Conservation (phyloP, 2,113 vertebrate genomes). For the Athene cunicularia region DNA sequence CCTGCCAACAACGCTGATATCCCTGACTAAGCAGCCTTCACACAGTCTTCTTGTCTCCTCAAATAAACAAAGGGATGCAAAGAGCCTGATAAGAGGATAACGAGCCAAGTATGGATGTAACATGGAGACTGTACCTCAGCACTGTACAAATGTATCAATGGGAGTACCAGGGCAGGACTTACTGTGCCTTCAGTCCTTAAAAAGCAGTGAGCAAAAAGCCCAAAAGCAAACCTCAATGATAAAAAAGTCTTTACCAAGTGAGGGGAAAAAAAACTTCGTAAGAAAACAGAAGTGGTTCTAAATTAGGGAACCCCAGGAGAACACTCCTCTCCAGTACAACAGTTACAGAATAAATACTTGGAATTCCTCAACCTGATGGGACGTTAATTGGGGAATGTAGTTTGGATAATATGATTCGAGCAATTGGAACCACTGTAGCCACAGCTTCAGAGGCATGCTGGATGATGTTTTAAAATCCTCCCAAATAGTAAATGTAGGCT, state of each 20-base stretch:
- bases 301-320: neutral
- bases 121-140: conserved; percentile 51
- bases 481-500: neutral
- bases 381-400: neutral
- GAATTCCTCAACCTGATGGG: neutral
- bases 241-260: neutral
- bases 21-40: conserved; percentile 87
- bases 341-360: neutral
- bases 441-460: neutral
- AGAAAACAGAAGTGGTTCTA: neutral
- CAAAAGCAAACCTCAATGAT: neutral
- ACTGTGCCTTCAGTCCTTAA: neutral
- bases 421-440: neutral
- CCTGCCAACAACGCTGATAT: conserved; percentile 87
- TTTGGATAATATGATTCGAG: neutral
- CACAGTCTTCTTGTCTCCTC: conserved; percentile 81
- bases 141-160: neutral
- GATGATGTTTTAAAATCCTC: neutral
- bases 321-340: neutral
- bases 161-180: neutral
- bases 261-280: neutral
- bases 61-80: conserved; percentile 86
- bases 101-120: conserved; percentile 71
- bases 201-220: neutral
- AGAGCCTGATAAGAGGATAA: conserved; percentile 83